Percentiles rank a stretch among this genome's conserved stretches.
These are phyloP conservation scores for Marasmarcha lunaedactyla DNA, from an alignment of 2,888 invertebrate species.

Conservation along the genomic window DNA sequence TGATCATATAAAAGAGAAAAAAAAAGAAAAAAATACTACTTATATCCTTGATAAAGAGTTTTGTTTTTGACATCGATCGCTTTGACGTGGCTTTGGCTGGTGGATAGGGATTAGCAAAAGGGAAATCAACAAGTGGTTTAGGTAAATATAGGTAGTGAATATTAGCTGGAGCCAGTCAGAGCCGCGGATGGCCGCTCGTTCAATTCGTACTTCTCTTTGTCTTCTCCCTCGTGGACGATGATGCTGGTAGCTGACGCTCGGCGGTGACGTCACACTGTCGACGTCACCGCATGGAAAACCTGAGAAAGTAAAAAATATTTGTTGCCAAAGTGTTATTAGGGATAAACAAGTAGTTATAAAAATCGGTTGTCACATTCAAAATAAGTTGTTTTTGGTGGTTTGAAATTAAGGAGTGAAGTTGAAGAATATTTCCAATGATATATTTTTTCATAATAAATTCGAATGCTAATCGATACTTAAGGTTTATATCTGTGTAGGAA, in stretches of 20 bases:
- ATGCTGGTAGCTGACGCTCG: slow-evolving; percentile 29
- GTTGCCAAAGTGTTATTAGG: slow-evolving; percentile 71
- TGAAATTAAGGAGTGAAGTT: slow-evolving; percentile 62
- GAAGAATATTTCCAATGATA: slow-evolving; percentile 68
- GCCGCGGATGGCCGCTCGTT: slow-evolving; percentile 18
- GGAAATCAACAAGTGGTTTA: slow-evolving; percentile 10
- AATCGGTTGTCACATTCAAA: slow-evolving; percentile 67
- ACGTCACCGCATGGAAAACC: slow-evolving; percentile 44
- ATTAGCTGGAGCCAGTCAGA: not conserved
- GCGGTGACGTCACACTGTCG: slow-evolving; percentile 50
- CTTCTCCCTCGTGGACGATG: slow-evolving; percentile 48
- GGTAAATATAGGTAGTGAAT: not conserved
- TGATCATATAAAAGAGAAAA: slow-evolving; percentile 58
- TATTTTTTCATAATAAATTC: slow-evolving; percentile 70
- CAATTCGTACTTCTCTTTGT: slow-evolving; percentile 50
- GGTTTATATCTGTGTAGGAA: slow-evolving; percentile 67
- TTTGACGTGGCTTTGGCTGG: slow-evolving; percentile 26
- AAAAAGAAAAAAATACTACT: slow-evolving; percentile 26
- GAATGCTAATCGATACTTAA: slow-evolving; percentile 66
- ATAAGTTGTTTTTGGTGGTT: slow-evolving; percentile 68
- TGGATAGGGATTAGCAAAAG: not conserved
- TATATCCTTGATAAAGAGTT: slow-evolving; percentile 39
- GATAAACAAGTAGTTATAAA: slow-evolving; percentile 63
- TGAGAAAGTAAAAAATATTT: slow-evolving; percentile 42
- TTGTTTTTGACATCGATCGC: slow-evolving; percentile 32